Conservation (phyloP, 2,113 vertebrate genomes). For the Monarcha castaneiventris region DNA sequence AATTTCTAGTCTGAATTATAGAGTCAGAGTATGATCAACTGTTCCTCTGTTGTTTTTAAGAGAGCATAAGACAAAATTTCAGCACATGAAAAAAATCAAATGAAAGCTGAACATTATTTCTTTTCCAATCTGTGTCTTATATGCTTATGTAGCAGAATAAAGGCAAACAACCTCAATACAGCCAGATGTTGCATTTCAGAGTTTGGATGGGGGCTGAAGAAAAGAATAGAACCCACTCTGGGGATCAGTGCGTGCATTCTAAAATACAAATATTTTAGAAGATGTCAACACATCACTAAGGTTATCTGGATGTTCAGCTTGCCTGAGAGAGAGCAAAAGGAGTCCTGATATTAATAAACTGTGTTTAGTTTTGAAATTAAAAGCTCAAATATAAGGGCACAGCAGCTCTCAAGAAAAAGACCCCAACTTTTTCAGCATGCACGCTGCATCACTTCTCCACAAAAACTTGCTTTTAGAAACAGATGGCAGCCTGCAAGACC, state of each 20-base stretch:
- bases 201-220: background rate
- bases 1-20: background rate
- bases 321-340: background rate
- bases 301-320: background rate
- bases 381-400: background rate
- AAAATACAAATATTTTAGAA: background rate
- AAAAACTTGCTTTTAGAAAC: constrained; percentile 65
- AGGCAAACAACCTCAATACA: background rate
- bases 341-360: background rate
- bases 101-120: background rate
- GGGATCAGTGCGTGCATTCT: background rate
- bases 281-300: background rate
- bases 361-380: background rate
- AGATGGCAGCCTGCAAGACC: constrained; percentile 72
- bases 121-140: background rate
- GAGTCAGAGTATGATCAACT: background rate
- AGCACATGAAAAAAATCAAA: background rate
- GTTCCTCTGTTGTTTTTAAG: background rate
- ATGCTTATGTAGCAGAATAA: background rate
- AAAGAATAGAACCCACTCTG: background rate
- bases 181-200: background rate
- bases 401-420: background rate
- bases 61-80: background rate
- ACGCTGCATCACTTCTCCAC: constrained; percentile 6
- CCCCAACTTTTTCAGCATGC: constrained; percentile 13